Conservation (phyloP, 2,113 vertebrate genomes). For the Tautogolabrus adspersus region DNA sequence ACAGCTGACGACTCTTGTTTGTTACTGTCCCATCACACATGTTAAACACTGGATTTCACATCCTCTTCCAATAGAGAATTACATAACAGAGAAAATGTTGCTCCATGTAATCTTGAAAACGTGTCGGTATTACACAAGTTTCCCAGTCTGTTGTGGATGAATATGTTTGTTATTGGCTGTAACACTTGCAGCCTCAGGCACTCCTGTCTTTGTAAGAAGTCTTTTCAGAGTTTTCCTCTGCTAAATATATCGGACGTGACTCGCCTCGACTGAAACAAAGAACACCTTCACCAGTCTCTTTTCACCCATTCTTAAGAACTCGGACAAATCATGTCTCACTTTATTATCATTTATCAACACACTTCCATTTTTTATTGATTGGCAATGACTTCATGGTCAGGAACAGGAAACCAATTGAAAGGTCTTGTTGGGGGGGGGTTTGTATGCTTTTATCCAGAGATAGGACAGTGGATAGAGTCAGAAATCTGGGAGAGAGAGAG, state of each 20-base stretch:
- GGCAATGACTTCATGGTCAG: no score
- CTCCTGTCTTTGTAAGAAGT: background rate
- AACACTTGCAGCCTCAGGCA: slow-evolving; percentile 8
- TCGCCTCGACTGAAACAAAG: background rate
- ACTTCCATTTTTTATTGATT: no score
- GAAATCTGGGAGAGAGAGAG: no score
- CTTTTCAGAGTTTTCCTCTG: slow-evolving; percentile 1
- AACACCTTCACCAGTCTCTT: background rate
- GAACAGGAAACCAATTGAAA: no score
- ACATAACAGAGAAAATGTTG: slow-evolving; percentile 1
- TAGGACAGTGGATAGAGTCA: no score
- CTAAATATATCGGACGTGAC: background rate
- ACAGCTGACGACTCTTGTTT: background rate
- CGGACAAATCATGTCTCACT: no score
- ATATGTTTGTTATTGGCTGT: slow-evolving; percentile 22
- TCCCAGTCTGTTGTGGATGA: slow-evolving; percentile 3
- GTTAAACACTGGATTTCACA: background rate
- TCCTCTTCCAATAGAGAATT: background rate
- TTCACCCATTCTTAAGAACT: no score
- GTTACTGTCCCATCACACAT: no score
- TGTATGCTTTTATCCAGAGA: no score
- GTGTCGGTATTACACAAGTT: background rate
- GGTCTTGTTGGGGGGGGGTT: no score
- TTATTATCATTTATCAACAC: no score
- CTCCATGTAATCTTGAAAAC: slow-evolving; percentile 16